Conservation (phyloP, 2,888 invertebrate species). For the Diloba caeruleocephala region DNA sequence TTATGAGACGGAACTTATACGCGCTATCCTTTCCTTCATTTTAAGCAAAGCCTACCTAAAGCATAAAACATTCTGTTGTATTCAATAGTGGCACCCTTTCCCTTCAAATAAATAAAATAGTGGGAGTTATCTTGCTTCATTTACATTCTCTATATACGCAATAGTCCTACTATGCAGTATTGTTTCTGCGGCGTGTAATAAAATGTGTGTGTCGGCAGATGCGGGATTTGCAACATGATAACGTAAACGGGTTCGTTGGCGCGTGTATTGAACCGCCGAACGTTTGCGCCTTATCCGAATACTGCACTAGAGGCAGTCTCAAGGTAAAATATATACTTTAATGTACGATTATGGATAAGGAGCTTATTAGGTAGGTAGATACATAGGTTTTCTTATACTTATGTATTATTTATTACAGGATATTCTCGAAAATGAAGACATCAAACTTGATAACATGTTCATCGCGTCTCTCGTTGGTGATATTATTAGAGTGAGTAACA, state of each 20-base stretch:
- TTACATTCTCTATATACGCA: slow-evolving; percentile 24
- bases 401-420: slow-evolving; percentile 90
- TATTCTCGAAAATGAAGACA: slow-evolving; percentile 97
- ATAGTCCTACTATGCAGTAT: slow-evolving; percentile 28
- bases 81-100: slow-evolving; percentile 3
- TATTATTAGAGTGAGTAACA: slow-evolving; percentile 94
- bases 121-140: slow-evolving; percentile 18
- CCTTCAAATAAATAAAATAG: slow-evolving; percentile 47
- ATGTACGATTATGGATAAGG: too few species aligned
- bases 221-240: slow-evolving; percentile 96
- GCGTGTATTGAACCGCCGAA: slow-evolving; percentile 97
- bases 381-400: too few species aligned
- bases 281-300: slow-evolving; percentile 96
- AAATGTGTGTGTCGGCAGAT: slow-evolving; percentile 88
- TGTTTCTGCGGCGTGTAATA: slow-evolving; percentile 41
- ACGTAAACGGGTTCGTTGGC: slow-evolving; percentile 97
- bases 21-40: neutral
- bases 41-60: neutral
- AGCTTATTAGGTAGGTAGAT: too few species aligned
- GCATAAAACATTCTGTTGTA: slow-evolving; percentile 9
- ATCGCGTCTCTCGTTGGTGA: slow-evolving; percentile 98
- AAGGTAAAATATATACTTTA: slow-evolving; percentile 93
- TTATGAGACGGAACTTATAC: too few species aligned
- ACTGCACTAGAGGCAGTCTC: slow-evolving; percentile 96
- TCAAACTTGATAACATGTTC: slow-evolving; percentile 98